Evolutionary conservation across 1,140 invertebrate genomes (phyloP).

Genomic region (Diorhabda sublineata): DNA sequence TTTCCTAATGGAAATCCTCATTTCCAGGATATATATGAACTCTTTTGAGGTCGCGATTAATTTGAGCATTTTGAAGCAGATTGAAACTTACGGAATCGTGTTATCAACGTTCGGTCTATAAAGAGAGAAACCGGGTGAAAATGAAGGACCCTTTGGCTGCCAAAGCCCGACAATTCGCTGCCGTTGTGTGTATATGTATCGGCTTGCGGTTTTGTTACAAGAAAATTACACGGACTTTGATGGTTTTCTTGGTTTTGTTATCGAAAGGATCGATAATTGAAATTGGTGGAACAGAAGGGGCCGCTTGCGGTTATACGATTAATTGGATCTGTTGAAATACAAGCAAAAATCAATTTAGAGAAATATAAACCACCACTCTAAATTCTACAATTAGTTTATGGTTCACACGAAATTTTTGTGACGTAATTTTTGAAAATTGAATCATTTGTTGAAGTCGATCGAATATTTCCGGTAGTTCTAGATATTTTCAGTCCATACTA

Average conservation of each 20-base stretch:
- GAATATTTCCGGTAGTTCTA: no score
- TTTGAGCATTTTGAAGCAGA: no score
- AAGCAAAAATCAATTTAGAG: neutral
- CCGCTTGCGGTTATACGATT: neutral
- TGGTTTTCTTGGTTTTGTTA: neutral
- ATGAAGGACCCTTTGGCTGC: neutral
- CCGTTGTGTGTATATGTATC: neutral
- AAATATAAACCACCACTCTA: no score
- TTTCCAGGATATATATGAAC: no score
- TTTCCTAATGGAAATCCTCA: no score
- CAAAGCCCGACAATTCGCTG: neutral
- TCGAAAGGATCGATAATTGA: neutral
- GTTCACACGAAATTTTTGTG: no score
- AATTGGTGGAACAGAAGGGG: neutral
- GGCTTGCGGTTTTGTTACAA: neutral
- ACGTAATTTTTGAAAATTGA: no score
- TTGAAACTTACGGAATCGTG: no score
- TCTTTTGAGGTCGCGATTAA: no score
- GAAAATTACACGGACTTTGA: slow-evolving; percentile 2
- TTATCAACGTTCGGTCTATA: neutral
- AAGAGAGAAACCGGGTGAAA: neutral
- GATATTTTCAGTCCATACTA: no score
- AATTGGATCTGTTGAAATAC: neutral
- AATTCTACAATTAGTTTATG: no score
- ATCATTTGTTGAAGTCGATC: no score